Conservation (phyloP, 2,888 invertebrate species). For the Gymnosoma rotundatum region DNA sequence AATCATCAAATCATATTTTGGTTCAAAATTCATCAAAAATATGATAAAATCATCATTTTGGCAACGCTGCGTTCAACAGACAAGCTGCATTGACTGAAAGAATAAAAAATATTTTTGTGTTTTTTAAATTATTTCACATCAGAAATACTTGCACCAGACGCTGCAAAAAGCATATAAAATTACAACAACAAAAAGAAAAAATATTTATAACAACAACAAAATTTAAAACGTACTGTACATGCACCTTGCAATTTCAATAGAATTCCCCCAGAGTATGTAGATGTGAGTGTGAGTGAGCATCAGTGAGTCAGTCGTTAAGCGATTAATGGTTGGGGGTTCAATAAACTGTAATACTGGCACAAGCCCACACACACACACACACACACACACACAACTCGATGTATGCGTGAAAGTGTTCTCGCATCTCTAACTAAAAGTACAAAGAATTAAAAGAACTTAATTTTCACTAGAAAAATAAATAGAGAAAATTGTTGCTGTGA, state of each 20-base stretch:
- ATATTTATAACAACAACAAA: constrained; percentile 50
- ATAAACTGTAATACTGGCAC: constrained; percentile 63
- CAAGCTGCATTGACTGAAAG: constrained; percentile 14
- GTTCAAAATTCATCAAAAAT: too few relatives aligned
- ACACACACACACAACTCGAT: not conserved
- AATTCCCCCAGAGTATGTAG: constrained; percentile 41
- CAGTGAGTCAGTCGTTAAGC: constrained; percentile 24
- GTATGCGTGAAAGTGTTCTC: constrained; percentile 42
- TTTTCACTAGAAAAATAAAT: not conserved
- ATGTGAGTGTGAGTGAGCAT: not conserved
- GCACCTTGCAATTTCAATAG: constrained; percentile 66
- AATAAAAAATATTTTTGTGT: constrained; percentile 52
- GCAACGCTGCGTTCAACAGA: constrained; percentile 23
- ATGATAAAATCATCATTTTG: too few relatives aligned
- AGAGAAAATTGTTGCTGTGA: not conserved
- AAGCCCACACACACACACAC: not conserved
- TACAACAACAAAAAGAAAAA: constrained; percentile 38
- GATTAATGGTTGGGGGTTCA: constrained; percentile 65
- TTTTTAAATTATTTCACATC: constrained; percentile 59
- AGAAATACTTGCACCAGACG: constrained; percentile 49
- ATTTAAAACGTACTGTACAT: constrained; percentile 48
- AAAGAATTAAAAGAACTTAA: not conserved
- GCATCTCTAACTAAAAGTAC: constrained; percentile 48
- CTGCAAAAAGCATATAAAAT: constrained; percentile 6
- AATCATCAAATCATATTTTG: too few relatives aligned